Evolutionary conservation across 1,140 invertebrate species (phyloP).

Genomic region (Papilio helenus): DNA sequence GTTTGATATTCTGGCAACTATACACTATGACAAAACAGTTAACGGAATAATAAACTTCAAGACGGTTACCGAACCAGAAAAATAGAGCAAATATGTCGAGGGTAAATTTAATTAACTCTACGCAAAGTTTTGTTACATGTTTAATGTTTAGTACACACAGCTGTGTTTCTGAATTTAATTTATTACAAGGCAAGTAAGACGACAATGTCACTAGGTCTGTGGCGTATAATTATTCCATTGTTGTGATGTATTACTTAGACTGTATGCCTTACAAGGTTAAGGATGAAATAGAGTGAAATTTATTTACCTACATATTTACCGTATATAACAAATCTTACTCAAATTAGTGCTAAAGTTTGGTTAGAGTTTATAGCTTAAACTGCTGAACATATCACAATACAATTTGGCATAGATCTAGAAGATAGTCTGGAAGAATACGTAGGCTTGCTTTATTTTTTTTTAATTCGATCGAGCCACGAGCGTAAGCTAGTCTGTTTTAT

Average conservation of each 20-base stretch:
- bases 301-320: background rate
- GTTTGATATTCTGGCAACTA: constrained; percentile 19
- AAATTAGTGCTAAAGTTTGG: no score
- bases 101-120: constrained; percentile 10
- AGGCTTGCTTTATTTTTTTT: no score
- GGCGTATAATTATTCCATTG: constrained; percentile 17
- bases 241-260: constrained; percentile 15
- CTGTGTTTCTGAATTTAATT: constrained; percentile 28
- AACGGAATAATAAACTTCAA: background rate
- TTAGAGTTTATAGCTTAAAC: no score
- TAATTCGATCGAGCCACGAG: no score
- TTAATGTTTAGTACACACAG: constrained; percentile 18
- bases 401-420: no score
- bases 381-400: no score
- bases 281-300: constrained; percentile 1
- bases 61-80: constrained; percentile 6
- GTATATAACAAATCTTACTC: no score
- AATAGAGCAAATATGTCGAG: constrained; percentile 33
- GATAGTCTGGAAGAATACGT: no score
- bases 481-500: no score
- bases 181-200: constrained; percentile 28
- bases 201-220: constrained; percentile 31
- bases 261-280: constrained; percentile 1
- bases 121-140: constrained; percentile 18
- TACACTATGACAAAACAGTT: constrained; percentile 11